Evolutionary conservation across 2,797 vertebrate species (phyloP).

Genomic region (Eidolon dupreanum): DNA sequence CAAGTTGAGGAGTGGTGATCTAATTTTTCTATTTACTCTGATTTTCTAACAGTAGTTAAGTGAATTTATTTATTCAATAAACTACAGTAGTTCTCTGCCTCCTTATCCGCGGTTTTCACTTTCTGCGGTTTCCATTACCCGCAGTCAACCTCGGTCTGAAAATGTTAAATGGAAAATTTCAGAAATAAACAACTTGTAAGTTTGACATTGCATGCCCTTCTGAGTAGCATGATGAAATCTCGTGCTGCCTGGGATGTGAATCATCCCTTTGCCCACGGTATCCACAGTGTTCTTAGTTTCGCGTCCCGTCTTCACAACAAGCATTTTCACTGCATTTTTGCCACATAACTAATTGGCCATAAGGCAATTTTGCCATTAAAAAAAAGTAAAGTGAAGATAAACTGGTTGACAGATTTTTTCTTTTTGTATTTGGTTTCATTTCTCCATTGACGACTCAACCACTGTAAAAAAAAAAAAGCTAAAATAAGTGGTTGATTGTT

Average conservation of each 20-base stretch:
- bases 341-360: neutral
- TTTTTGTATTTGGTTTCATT: neutral
- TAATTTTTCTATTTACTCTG: neutral
- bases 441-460: neutral
- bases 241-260: neutral
- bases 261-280: neutral
- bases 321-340: too few relatives aligned
- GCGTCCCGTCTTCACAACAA: too few relatives aligned
- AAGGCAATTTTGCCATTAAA: neutral
- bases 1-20: neutral
- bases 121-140: neutral
- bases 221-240: neutral
- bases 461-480: neutral
- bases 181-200: neutral
- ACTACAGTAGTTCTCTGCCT: neutral
- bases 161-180: neutral
- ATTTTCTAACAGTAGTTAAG: neutral
- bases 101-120: neutral
- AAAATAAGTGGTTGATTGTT: neutral
- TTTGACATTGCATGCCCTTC: neutral
- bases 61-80: neutral
- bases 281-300: too few relatives aligned
- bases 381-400: too few relatives aligned
- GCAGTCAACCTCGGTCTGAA: neutral
- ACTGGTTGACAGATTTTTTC: neutral